These are phyloP conservation scores for Microcebus lehilahytsara DNA, from an alignment of 2,113 vertebrate species.

Conservation along the genomic window DNA sequence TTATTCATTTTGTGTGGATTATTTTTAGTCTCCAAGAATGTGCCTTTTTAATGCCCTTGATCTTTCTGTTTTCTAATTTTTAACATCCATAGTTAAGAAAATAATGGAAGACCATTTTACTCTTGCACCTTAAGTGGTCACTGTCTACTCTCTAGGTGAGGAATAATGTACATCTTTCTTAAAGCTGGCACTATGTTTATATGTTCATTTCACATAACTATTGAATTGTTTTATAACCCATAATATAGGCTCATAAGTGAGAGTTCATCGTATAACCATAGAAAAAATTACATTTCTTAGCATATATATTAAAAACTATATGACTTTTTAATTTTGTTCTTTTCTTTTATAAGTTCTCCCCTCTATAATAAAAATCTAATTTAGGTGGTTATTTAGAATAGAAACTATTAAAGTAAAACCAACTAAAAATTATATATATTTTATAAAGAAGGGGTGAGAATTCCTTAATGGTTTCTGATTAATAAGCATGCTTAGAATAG, in stretches of 20 bases:
- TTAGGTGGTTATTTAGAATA: slow-evolving; percentile 33
- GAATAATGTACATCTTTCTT: not conserved
- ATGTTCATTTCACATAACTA: not conserved
- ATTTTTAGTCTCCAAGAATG: not conserved
- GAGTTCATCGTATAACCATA: not conserved
- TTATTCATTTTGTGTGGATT: not conserved
- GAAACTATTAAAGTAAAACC: slow-evolving; percentile 50
- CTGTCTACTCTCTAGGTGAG: not conserved
- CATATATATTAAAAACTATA: not conserved
- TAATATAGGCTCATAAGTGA: slow-evolving; percentile 13
- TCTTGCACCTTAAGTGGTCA: not conserved
- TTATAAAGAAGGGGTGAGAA: not conserved
- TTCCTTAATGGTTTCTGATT: not conserved
- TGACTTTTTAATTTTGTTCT: slow-evolving; percentile 37
- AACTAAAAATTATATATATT: slow-evolving; percentile 38
- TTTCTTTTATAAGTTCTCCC: not conserved
- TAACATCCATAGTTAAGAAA: not conserved
- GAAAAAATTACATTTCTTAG: slow-evolving; percentile 11
- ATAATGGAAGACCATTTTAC: not conserved
- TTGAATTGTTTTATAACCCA: not conserved
- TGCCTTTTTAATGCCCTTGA: slow-evolving; percentile 32
- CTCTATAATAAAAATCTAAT: slow-evolving; percentile 50
- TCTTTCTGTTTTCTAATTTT: slow-evolving; percentile 3
- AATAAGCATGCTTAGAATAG: not conserved
- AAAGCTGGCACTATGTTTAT: not conserved